A percentile compares a stretch with the other conserved stretches of the same genome.
These are phyloP conservation scores for Pachycephala philippinensis DNA, from an alignment of 2,113 vertebrate genomes.

Conservation along the genomic window DNA sequence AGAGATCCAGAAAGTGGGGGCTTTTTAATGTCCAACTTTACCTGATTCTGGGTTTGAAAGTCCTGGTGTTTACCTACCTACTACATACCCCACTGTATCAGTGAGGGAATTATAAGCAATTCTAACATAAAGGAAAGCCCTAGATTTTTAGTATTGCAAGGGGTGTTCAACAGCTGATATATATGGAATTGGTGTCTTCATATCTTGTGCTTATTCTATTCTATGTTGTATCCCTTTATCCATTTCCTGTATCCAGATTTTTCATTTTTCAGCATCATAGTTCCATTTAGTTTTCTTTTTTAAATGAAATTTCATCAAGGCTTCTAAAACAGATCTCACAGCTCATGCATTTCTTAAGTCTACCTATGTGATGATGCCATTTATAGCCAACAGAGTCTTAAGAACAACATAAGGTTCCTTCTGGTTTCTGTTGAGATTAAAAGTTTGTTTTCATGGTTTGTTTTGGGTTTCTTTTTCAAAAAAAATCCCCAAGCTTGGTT, in stretches of 20 bases:
- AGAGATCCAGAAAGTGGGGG: background rate
- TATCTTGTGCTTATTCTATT: background rate
- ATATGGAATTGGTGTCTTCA: background rate
- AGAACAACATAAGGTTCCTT: background rate
- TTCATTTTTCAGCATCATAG: background rate
- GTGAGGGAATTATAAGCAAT: background rate
- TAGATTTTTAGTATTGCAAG: background rate
- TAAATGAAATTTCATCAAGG: background rate
- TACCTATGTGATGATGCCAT: background rate
- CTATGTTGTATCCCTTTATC: background rate
- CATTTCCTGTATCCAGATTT: background rate
- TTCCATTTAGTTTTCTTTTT: background rate
- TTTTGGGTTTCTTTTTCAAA: background rate
- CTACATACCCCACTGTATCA: fast-evolving
- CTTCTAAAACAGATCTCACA: background rate
- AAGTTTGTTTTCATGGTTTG: background rate
- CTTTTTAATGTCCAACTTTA: background rate
- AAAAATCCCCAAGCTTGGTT: background rate
- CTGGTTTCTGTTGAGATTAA: background rate
- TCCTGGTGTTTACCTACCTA: background rate
- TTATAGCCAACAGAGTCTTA: background rate
- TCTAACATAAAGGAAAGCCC: background rate
- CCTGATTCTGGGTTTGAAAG: background rate
- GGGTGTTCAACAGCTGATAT: background rate
- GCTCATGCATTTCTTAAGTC: background rate